Evolutionary conservation across 2,113 vertebrate genomes (phyloP).

Genomic region (Deroptyus accipitrinus): DNA sequence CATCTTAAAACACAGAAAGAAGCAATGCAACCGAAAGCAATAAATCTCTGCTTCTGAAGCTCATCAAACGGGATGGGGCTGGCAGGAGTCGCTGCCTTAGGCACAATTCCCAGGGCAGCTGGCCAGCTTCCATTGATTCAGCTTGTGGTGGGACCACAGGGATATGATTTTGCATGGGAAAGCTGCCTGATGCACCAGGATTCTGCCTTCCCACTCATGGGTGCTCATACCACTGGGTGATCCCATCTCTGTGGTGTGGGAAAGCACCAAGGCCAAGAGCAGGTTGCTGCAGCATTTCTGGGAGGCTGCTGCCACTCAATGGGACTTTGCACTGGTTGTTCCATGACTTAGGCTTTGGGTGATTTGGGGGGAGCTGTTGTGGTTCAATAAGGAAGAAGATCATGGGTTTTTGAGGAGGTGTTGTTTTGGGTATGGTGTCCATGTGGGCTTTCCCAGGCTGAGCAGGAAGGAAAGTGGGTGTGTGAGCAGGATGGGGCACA

Average conservation of each 20-base stretch:
- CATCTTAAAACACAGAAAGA: not conserved
- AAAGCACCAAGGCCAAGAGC: not conserved
- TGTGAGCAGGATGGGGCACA: rapidly evolving
- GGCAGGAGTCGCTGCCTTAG: rapidly evolving
- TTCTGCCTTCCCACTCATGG: not conserved
- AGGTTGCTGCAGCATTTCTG: not conserved
- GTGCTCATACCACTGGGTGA: too few species aligned
- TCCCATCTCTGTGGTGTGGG: not conserved
- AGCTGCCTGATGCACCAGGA: not conserved
- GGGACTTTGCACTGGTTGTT: rapidly evolving
- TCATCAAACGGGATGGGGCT: not conserved
- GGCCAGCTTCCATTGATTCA: rapidly evolving
- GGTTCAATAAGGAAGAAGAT: not conserved
- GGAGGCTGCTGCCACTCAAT: rapidly evolving
- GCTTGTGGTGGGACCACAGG: rapidly evolving
- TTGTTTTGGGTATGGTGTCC: rapidly evolving
- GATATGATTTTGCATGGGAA: rapidly evolving
- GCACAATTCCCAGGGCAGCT: rapidly evolving
- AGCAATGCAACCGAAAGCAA: not conserved
- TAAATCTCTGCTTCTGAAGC: not conserved
- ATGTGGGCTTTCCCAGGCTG: rapidly evolving
- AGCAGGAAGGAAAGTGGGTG: rapidly evolving
- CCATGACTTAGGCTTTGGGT: rapidly evolving
- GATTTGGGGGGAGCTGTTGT: rapidly evolving
- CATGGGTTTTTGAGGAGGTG: not conserved